Evolutionary conservation across 2,888 invertebrate species (phyloP).

Genomic region (Drosophila histrio): DNA sequence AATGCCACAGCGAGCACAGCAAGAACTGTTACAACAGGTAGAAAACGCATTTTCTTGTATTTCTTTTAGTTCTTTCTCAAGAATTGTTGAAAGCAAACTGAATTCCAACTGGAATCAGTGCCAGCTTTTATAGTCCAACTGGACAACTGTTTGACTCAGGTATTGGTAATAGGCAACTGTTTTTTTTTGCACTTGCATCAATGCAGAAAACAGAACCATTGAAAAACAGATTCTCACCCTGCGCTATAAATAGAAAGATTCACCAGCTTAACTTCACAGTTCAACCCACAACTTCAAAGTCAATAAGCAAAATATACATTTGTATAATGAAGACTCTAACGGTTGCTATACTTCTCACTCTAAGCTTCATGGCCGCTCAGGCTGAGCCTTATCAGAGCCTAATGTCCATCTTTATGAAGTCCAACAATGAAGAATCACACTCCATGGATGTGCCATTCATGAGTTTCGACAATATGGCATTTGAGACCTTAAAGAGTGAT

Average conservation of each 20-base stretch:
- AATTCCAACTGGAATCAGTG: neutral
- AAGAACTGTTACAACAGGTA: conserved; percentile 6
- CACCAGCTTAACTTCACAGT: conserved; percentile 15
- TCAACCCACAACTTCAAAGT: neutral
- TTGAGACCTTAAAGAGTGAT: conserved; percentile 24
- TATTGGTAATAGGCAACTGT: conserved; percentile 31
- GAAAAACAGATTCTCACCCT: conserved; percentile 1
- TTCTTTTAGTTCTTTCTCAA: neutral
- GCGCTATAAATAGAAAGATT: conserved; percentile 28
- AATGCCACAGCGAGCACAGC: conserved; percentile 1
- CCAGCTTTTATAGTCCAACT: conserved; percentile 38
- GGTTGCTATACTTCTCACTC: neutral
- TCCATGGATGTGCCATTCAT: conserved; percentile 44
- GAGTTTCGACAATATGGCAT: conserved; percentile 34
- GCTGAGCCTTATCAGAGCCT: neutral
- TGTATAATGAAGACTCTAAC: conserved; percentile 15
- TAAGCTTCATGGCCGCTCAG: conserved; percentile 7
- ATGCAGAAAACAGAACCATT: neutral
- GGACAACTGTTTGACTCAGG: conserved; percentile 21
- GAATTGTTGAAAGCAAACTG: conserved; percentile 26
- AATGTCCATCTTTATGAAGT: conserved; percentile 5
- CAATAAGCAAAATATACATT: neutral
- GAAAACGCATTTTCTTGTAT: conserved; percentile 31
- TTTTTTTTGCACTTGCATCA: conserved; percentile 14
- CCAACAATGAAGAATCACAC: neutral